Percentiles rank a stretch among this genome's conserved stretches.
Evolutionary conservation across 2,113 vertebrate species (phyloP).

Genomic region (Oxyura jamaicensis): DNA sequence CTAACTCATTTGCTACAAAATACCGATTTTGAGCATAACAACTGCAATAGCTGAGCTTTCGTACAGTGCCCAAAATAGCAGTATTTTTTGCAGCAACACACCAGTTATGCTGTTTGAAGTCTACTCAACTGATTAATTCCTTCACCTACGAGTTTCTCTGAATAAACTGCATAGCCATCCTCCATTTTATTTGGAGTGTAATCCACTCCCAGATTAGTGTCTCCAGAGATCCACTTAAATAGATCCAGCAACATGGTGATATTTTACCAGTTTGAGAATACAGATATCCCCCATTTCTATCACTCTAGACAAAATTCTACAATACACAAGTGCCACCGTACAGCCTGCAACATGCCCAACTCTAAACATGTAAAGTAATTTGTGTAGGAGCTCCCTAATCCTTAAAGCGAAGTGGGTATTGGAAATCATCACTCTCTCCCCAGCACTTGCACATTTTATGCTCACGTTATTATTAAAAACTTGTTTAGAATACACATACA

Average conservation of each 20-base stretch:
- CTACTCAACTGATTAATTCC: neutral
- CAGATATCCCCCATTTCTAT: neutral
- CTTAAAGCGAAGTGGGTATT: neutral
- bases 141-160: neutral
- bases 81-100: neutral
- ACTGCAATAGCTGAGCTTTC: neutral
- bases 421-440: neutral
- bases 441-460: neutral
- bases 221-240: neutral
- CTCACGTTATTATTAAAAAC: neutral
- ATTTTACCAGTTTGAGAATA: neutral
- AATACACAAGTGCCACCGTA: rapidly evolving
- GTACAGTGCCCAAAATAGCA: neutral
- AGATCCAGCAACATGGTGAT: neutral
- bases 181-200: neutral
- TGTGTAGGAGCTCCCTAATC: neutral
- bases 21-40: neutral
- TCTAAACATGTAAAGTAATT: neutral
- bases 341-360: neutral
- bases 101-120: neutral
- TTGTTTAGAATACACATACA: neutral
- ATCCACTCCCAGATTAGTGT: neutral
- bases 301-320: neutral
- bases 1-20: neutral
- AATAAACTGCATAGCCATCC: neutral